phyloP scores from a whole-genome alignment of 2,797 vertebrate species.

The Sternarchorhynchus goeldii region DNA sequence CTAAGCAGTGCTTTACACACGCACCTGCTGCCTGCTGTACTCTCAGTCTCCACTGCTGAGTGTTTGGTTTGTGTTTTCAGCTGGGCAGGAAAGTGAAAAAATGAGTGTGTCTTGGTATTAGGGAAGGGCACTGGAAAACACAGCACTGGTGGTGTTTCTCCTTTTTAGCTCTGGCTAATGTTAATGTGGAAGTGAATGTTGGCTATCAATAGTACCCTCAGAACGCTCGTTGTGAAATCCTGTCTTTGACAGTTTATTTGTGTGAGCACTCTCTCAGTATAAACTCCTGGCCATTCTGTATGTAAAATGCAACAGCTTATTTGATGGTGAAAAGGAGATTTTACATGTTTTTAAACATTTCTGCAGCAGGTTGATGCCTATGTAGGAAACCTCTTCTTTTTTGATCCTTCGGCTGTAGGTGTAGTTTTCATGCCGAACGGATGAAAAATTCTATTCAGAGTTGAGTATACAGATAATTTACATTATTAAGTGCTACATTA shows the following conservation, averaged over 20 bases:
- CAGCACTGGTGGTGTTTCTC: conserved; percentile 29
- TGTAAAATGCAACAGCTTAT: not conserved
- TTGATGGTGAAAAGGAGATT: not conserved
- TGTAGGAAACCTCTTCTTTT: conserved; percentile 12
- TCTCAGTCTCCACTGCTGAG: not conserved
- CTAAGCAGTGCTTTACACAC: not conserved
- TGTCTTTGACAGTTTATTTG: conserved; percentile 35
- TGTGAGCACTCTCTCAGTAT: not conserved
- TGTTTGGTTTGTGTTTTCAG: not conserved
- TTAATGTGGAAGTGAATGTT: conserved; percentile 62
- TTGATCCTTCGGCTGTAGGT: not conserved
- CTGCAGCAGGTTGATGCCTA: not conserved
- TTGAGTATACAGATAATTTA: too few relatives aligned
- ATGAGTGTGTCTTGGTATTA: not conserved
- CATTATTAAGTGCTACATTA: too few relatives aligned
- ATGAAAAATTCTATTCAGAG: not conserved
- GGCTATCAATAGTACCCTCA: conserved; percentile 53
- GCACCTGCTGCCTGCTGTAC: not conserved
- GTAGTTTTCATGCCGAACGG: not conserved
- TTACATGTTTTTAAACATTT: not conserved
- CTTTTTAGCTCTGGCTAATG: conserved; percentile 53
- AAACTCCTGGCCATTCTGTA: not conserved
- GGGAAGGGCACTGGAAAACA: not conserved
- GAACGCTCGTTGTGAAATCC: conserved; percentile 57
- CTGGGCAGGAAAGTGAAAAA: conserved; percentile 11